A percentile compares a stretch with the other conserved stretches of the same genome.
These are phyloP conservation scores for Lithophane leautieri DNA, from an alignment of 2,888 invertebrate species.

Conservation along the genomic window DNA sequence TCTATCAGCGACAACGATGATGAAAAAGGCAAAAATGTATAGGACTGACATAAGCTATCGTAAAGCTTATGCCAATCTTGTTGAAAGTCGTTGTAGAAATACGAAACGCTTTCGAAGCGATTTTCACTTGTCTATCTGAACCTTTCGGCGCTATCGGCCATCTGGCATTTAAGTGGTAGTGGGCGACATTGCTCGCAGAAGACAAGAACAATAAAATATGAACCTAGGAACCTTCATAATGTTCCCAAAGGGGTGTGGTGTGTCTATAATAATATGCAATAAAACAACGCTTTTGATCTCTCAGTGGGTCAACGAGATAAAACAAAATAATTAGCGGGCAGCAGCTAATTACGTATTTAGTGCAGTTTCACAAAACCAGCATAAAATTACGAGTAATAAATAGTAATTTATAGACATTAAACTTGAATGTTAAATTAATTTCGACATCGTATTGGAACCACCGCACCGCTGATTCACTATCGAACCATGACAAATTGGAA, in stretches of 20 bases:
- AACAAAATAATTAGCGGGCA: conserved; percentile 18
- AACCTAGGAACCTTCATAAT: not conserved
- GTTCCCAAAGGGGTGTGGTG: not conserved
- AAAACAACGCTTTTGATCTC: not conserved
- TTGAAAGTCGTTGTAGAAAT: too few relatives aligned
- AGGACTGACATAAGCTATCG: too few relatives aligned
- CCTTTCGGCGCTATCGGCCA: too few relatives aligned
- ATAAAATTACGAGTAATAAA: conserved; percentile 49
- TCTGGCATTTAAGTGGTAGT: too few relatives aligned
- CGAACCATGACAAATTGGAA: conserved; percentile 79
- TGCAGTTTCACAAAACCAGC: conserved; percentile 32
- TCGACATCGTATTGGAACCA: conserved; percentile 36
- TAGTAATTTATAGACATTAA: conserved; percentile 54
- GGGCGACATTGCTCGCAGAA: too few relatives aligned
- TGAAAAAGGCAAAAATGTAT: too few relatives aligned
- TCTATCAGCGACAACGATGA: too few relatives aligned
- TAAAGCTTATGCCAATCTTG: too few relatives aligned
- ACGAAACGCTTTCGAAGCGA: too few relatives aligned
- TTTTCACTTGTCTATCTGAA: too few relatives aligned
- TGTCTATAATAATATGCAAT: not conserved
- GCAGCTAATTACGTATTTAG: conserved; percentile 22
- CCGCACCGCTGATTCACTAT: conserved; percentile 67
- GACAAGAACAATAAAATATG: too few relatives aligned
- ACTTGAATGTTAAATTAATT: conserved; percentile 61
- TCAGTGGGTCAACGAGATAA: not conserved